Conservation (phyloP, 2,113 vertebrate genomes). For the Acrocephalus arundinaceus region DNA sequence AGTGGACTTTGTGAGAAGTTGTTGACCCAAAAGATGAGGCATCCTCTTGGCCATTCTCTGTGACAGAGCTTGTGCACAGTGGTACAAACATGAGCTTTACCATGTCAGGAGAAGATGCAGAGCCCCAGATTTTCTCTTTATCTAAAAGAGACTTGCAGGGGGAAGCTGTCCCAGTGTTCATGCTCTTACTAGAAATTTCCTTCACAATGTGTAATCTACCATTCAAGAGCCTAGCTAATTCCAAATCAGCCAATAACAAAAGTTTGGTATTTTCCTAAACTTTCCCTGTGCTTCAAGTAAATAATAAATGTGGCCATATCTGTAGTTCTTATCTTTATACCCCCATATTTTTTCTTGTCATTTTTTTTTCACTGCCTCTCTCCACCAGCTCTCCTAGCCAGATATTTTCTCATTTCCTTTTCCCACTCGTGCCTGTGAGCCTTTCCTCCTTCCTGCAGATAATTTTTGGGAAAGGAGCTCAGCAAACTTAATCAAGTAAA, state of each 20-base stretch:
- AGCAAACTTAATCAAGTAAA: not conserved
- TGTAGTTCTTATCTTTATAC: not conserved
- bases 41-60: not conserved
- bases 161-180: not conserved
- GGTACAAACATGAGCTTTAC: not conserved
- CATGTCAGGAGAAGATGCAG: not conserved
- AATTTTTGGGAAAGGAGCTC: not conserved
- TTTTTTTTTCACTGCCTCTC: not conserved
- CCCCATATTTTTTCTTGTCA: not conserved
- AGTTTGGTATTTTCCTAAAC: not conserved
- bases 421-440: not conserved
- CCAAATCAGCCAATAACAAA: not conserved
- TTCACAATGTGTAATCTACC: not conserved
- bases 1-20: not conserved
- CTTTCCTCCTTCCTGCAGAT: not conserved
- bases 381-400: not conserved
- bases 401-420: not conserved
- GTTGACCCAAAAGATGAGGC: not conserved
- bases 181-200: not conserved
- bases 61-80: rapidly evolving
- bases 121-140: not conserved
- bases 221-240: not conserved
- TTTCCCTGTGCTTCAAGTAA: not conserved
- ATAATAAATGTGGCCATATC: not conserved
- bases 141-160: not conserved